A percentile compares a stretch with the other conserved stretches of the same genome.
These are phyloP conservation scores for Drosophila pseudotalamancana DNA, from an alignment of 2,888 invertebrate genomes.

Conservation along the genomic window DNA sequence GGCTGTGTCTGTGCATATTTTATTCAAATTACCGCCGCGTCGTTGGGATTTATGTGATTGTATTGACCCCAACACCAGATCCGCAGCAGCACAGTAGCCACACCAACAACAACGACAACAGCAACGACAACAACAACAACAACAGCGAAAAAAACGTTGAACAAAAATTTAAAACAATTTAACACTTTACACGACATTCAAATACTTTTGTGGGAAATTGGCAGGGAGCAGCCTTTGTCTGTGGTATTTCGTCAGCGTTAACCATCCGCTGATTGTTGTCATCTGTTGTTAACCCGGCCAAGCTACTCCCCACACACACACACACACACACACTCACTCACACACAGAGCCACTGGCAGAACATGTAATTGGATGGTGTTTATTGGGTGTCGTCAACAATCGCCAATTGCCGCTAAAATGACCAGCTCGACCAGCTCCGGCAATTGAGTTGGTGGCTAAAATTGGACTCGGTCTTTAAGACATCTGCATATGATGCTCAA, in stretches of 20 bases:
- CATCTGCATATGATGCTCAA: constrained; percentile 17
- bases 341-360: constrained; percentile 6
- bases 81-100: constrained; percentile 15
- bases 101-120: constrained; percentile 21
- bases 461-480: constrained; percentile 28
- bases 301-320: constrained; percentile 31
- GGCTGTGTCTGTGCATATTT: constrained; percentile 65
- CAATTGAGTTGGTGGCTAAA: constrained; percentile 52
- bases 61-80: constrained; percentile 39
- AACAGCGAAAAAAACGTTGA: constrained; percentile 1
- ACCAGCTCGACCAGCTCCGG: constrained; percentile 25
- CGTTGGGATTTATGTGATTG: constrained; percentile 64
- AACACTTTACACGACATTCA: constrained; percentile 79
- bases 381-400: constrained; percentile 77
- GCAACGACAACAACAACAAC: not conserved
- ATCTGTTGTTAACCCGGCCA: constrained; percentile 31
- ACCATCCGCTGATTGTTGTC: constrained; percentile 53
- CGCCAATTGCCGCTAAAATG: constrained; percentile 63
- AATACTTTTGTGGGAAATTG: constrained; percentile 78
- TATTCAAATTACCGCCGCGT: constrained; percentile 72
- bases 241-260: constrained; percentile 62
- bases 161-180: constrained; percentile 74
- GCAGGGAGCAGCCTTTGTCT: constrained; percentile 47
- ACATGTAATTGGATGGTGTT: constrained; percentile 69
- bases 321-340: constrained; percentile 17